Evolutionary conservation across 2,888 invertebrate genomes (phyloP), one percentile per base, ranked within the genome.

Genomic region (Cryptocephalus moraei): DNA sequence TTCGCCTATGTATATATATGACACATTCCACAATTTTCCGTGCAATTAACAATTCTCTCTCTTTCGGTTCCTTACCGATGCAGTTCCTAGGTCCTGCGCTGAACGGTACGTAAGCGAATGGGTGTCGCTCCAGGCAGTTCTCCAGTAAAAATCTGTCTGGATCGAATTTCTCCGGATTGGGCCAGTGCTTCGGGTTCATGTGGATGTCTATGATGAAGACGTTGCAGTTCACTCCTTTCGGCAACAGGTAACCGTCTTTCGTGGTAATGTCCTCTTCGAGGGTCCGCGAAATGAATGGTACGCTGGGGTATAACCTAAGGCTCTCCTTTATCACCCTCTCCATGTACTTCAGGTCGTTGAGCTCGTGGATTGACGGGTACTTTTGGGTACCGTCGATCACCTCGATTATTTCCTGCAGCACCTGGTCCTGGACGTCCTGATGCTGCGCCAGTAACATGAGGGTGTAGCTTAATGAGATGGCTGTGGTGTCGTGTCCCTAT

Each of bases 81-180:
- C 83, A 84, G 63, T 83, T 83, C 31, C 83, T 73, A 0, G 78
- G 77, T 2, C 83, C 83, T 0, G 81, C 82, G 60, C 82, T 82
- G 52, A 84, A 84, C 0, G 83, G 82, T 46, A 83, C 73, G 59
- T 76, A 84, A 0, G 78, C 73, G 53, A 75, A 84, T 0, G 80
- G 79, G 67, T 84, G 81, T 32, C 81, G 70, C 22, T 66, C 64
- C 1, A 59, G 49, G 9, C 69, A 63, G 55, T 76, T 75, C 58
- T 84, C 80, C 0, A 79, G 76, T 36, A 81, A 62, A 66, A 87
- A 87, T 52, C 86, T 69, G 44, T 86, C 84, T 0, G 86, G 85
- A 60, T 83, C 78, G 62, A 83, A 86, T 50, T 70, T 73, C 41
- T 75, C 68, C 0, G 87, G 83, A 53, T 86, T 73, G 0, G 79